A percentile compares a stretch with the other conserved stretches of the same genome.
Conservation (phyloP, 2,797 vertebrate species). For the Myotis findleyi region DNA sequence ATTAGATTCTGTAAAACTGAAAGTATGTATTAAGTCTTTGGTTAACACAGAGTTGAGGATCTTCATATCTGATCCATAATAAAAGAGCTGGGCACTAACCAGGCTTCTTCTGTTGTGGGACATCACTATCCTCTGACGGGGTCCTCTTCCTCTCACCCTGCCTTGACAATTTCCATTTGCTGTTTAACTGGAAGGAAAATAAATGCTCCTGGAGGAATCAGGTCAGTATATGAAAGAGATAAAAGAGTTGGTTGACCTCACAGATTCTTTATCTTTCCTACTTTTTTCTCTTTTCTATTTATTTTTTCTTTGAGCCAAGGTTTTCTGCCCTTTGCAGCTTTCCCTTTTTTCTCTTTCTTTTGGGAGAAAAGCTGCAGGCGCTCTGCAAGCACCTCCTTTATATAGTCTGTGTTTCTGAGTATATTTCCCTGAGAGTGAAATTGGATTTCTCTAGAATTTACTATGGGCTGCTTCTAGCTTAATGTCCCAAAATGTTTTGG, state of each 20-base stretch:
- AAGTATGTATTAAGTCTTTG: background rate
- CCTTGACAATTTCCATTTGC: constrained; percentile 12
- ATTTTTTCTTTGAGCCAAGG: background rate
- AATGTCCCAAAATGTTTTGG: background rate
- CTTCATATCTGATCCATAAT: background rate
- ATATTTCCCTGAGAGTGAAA: constrained; percentile 6
- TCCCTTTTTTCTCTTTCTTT: background rate
- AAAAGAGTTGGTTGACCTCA: background rate
- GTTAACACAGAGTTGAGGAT: background rate
- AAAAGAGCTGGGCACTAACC: background rate
- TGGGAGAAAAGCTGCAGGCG: background rate
- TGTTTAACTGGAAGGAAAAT: constrained; percentile 34
- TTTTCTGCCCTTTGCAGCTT: background rate
- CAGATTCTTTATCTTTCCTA: background rate
- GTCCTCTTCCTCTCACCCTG: constrained; percentile 16
- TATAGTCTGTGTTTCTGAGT: background rate
- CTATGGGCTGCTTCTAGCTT: background rate
- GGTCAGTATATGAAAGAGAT: constrained; percentile 30
- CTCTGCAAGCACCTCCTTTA: background rate
- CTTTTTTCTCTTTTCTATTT: constrained; percentile 35
- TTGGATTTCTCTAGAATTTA: constrained; percentile 43
- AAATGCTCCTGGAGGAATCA: constrained; percentile 20
- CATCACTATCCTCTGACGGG: background rate
- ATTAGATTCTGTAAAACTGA: background rate
- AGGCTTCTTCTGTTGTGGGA: background rate